phyloP scores from a whole-genome alignment of 2,113 vertebrate species.

The Pterocles orientalis region DNA sequence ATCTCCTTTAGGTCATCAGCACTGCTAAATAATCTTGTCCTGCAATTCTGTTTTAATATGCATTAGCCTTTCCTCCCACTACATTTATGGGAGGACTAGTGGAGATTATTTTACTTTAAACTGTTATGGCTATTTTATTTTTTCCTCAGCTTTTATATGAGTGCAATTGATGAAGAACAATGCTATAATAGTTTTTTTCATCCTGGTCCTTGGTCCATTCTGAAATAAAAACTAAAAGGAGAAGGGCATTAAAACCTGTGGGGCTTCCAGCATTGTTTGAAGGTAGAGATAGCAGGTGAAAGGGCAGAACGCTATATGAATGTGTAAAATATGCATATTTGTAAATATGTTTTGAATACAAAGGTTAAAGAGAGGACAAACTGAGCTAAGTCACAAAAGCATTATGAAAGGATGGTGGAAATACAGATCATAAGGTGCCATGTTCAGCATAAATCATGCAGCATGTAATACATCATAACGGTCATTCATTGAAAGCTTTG shows the following conservation, averaged over 20 bases:
- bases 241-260: background rate
- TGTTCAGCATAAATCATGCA: conserved; percentile 37
- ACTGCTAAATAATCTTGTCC: conserved; percentile 13
- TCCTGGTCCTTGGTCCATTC: background rate
- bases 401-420: conserved; percentile 11
- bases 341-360: conserved; percentile 53
- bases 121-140: background rate
- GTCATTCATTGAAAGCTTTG: conserved; percentile 6
- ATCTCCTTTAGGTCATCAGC: background rate
- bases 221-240: background rate
- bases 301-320: background rate
- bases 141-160: background rate
- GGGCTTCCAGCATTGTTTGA: background rate
- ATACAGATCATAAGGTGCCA: conserved; percentile 58
- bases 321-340: conserved; percentile 50
- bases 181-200: background rate
- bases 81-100: background rate
- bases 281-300: background rate
- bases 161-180: background rate
- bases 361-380: conserved; percentile 57
- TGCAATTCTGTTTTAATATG: conserved; percentile 16
- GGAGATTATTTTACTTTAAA: conserved; percentile 33
- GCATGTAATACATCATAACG: conserved; percentile 59
- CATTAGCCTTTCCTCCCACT: background rate
- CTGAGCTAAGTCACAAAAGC: conserved; percentile 30